These are phyloP conservation scores for Nezara viridula DNA, from an alignment of 2,888 invertebrate genomes.

Conservation along the genomic window DNA sequence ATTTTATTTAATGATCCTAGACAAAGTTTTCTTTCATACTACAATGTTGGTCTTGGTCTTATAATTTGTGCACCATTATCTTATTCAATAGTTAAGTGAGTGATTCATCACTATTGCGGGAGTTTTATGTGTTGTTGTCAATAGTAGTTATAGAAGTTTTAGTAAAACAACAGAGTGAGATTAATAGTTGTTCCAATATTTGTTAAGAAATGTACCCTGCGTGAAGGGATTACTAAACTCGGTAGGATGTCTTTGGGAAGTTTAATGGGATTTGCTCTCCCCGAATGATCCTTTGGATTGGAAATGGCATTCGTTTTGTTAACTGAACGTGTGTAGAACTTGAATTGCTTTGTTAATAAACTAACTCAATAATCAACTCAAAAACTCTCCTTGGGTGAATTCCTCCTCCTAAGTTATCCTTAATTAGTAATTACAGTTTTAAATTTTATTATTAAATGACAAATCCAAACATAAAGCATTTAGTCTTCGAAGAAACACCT, in stretches of 20 bases:
- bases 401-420: not conserved
- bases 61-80: not conserved
- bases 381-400: not conserved
- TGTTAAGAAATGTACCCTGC: conserved; percentile 16
- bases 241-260: not conserved
- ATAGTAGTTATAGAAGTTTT: not conserved
- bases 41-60: not conserved
- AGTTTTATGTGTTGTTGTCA: not conserved
- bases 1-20: too few relatives aligned
- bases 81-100: not conserved
- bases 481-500: too few relatives aligned
- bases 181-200: conserved; percentile 31
- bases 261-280: conserved; percentile 20
- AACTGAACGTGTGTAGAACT: conserved; percentile 32
- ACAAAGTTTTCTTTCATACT: too few relatives aligned
- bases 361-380: not conserved
- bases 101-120: too few relatives aligned
- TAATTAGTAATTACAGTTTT: not conserved
- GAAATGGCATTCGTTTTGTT: conserved; percentile 33
- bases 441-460: too few relatives aligned
- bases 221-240: conserved; percentile 28
- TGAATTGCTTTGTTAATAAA: conserved; percentile 38
- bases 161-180: not conserved
- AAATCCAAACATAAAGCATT: too few relatives aligned
- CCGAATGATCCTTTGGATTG: conserved; percentile 10